Evolutionary conservation across 2,113 vertebrate species (phyloP).

Genomic region (Scolopax mira): DNA sequence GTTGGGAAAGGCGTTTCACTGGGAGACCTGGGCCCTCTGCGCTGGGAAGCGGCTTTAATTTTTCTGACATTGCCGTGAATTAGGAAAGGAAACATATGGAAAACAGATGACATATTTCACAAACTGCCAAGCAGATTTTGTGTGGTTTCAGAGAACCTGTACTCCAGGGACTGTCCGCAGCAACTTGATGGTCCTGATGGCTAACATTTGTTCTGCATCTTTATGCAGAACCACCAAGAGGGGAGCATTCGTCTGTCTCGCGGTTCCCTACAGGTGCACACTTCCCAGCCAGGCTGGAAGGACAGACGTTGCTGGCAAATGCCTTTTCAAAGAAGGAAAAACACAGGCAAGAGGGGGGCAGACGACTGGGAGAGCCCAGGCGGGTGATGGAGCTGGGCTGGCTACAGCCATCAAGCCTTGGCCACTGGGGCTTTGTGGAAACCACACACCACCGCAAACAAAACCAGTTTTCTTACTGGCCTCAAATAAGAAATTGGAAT

Average conservation of each 20-base stretch:
- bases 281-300: background rate
- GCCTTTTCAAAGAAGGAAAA: background rate
- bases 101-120: conserved; percentile 37
- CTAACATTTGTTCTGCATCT: conserved; percentile 1
- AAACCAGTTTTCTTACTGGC: conserved; percentile 12
- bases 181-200: conserved; percentile 18
- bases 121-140: conserved; percentile 54
- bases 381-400: background rate
- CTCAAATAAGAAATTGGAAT: background rate
- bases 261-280: background rate
- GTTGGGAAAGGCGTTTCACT: background rate
- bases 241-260: background rate
- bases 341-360: background rate
- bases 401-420: background rate
- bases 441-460: background rate
- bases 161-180: conserved; percentile 37
- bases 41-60: background rate
- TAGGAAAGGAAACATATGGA: conserved; percentile 45
- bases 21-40: background rate
- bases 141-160: background rate
- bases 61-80: background rate
- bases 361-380: background rate
- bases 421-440: background rate
- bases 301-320: conserved; percentile 25
- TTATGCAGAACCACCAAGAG: background rate